These are phyloP conservation scores for Thyatira batis DNA, from an alignment of 2,888 invertebrate species.

Conservation along the genomic window DNA sequence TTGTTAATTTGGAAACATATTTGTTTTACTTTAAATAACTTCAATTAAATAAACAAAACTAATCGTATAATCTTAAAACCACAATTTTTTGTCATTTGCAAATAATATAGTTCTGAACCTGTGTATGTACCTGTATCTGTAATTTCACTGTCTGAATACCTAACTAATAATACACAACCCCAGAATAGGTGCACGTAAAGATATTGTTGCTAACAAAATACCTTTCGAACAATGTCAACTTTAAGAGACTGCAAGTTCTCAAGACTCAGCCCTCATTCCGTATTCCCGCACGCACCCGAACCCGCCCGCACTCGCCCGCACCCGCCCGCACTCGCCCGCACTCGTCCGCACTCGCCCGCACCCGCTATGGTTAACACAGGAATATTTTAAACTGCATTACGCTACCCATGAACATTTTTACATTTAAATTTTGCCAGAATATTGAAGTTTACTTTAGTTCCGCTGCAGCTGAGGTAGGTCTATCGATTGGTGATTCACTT, in stretches of 20 bases:
- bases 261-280: constrained; percentile 32
- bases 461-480: neutral
- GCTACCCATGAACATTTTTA: constrained; percentile 11
- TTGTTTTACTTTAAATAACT: too few relatives aligned
- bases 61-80: too few relatives aligned
- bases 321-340: too few relatives aligned
- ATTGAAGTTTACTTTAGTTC: neutral
- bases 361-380: constrained; percentile 24
- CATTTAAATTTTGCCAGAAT: constrained; percentile 12
- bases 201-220: neutral
- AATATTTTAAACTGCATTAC: constrained; percentile 38
- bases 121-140: too few relatives aligned
- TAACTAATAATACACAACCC: neutral
- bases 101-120: too few relatives aligned
- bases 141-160: neutral
- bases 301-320: too few relatives aligned
- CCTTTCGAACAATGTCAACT: constrained; percentile 1
- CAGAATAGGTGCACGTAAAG: neutral
- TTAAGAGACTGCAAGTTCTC: constrained; percentile 9
- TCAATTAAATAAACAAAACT: too few relatives aligned
- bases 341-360: too few relatives aligned
- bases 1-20: too few relatives aligned
- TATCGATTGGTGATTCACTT: neutral
- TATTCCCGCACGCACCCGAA: constrained; percentile 46
- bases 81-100: too few relatives aligned